Evolutionary conservation across 2,113 vertebrate species (phyloP), one percentile per base, ranked within the genome.

Genomic region (Poeciliopsis prolifica): DNA sequence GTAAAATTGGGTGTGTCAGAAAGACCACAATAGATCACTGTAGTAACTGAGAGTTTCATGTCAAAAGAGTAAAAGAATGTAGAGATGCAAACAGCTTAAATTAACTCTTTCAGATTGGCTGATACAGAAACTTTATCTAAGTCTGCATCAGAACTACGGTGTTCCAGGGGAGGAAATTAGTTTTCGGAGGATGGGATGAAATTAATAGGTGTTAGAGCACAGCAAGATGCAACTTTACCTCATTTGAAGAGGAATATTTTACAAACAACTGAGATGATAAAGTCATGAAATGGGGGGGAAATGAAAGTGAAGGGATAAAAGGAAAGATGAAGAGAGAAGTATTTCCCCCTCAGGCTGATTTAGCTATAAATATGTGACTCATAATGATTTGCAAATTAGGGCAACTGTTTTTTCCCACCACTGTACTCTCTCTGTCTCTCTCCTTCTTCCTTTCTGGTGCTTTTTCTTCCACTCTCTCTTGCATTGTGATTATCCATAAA

Each of bases 331-430:
- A 62, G 30, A 65, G 68, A 78, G 69, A 76, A 77, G 78, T 69
- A 79, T 70, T 82, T 72, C 74, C 77, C 86, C 90, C 86, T 81
- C 82, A 77, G 92, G 91, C 88, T 90, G 80, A 87, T 85, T 86
- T 60, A 63, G 85, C 79, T 90, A 87, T 89, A 92, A 91, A 92
- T 91, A 88, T 86, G 80, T 91, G 86, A 86, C 82, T 92, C 87
- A 87, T 83, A 82, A 86, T 84, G 84, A 94, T 92, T 93, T 93
- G 92, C 90, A 93, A 90, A 92, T 91, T 84, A 92, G 78, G 76
- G 51, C 70, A 63, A 63, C 61, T 84, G 77, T 82, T 75, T 88
- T 37, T 77, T 81, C 68, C 61, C 67, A 76, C n/a, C 65, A 48
- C 73, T 75, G 51, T 69, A 72, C 51, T 35, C 61, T 9, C 19